Conservation (phyloP, 2,113 vertebrate genomes). For the Daubentonia madagascariensis region DNA sequence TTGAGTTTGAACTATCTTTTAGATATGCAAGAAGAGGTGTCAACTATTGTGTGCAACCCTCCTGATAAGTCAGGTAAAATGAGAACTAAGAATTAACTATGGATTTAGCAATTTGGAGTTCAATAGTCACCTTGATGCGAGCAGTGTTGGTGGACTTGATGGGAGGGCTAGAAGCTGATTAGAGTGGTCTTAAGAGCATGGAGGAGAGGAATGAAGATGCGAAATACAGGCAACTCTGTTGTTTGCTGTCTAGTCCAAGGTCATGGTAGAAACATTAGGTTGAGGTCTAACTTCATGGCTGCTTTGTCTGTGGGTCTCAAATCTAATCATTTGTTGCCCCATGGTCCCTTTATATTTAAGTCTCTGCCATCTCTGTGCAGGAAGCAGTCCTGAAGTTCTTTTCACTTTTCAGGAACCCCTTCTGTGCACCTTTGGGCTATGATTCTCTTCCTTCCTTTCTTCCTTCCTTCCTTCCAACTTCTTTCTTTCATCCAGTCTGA, state of each 20-base stretch:
- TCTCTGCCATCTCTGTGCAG: neutral
- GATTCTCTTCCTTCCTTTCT: neutral
- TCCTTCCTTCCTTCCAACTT: neutral
- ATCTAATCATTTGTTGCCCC: neutral
- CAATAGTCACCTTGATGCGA: neutral
- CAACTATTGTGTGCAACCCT: neutral
- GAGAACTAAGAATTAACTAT: neutral
- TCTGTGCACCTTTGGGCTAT: neutral
- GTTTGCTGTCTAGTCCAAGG: neutral
- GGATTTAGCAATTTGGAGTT: neutral
- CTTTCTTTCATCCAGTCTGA: neutral
- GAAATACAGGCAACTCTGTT: neutral
- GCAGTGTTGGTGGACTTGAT: neutral
- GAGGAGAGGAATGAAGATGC: neutral
- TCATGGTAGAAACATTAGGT: neutral
- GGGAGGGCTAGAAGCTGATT: neutral
- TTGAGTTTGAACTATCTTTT: neutral
- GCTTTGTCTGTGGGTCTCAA: neutral
- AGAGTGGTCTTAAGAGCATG: neutral
- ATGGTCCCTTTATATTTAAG: neutral
- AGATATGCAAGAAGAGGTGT: neutral
- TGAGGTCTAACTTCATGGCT: neutral
- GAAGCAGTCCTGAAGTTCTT: neutral
- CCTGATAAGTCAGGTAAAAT: neutral
- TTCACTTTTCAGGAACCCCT: neutral